phyloP scores from a whole-genome alignment of 2,797 vertebrate species.

The Gymnoscopelus microlampas region DNA sequence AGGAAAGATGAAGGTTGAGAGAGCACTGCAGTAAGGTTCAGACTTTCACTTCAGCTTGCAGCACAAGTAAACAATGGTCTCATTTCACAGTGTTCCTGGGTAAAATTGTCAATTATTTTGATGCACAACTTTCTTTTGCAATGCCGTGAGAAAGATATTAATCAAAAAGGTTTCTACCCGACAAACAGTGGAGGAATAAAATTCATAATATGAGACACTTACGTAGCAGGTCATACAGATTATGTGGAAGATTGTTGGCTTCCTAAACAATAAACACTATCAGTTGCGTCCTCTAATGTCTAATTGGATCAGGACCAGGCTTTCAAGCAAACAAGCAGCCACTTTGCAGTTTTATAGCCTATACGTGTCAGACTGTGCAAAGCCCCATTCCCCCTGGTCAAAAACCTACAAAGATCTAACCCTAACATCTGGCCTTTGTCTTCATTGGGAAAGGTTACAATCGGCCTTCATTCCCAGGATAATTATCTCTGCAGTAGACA shows the following conservation, averaged over 20 bases:
- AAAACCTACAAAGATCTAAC: no score
- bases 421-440: no score
- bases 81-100: slow-evolving; percentile 20
- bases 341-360: no score
- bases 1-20: no score
- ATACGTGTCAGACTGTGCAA: no score
- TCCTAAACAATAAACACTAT: slow-evolving; percentile 29
- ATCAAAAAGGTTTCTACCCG: slow-evolving; percentile 32
- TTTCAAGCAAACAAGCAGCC: slow-evolving; percentile 17
- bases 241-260: slow-evolving; percentile 14
- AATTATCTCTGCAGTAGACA: no score
- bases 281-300: not conserved
- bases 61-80: slow-evolving; percentile 40
- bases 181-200: slow-evolving; percentile 9
- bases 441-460: no score
- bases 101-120: slow-evolving; percentile 29
- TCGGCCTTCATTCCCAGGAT: no score
- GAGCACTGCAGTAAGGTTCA: slow-evolving; percentile 30
- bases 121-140: slow-evolving; percentile 16
- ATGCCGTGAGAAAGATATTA: slow-evolving; percentile 14
- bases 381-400: no score
- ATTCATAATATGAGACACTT: slow-evolving; percentile 17
- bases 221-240: slow-evolving; percentile 23
- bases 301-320: slow-evolving; percentile 30
- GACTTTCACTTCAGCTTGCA: slow-evolving; percentile 11